Evolutionary conservation across 2,888 invertebrate species (phyloP), one percentile per base, ranked within the genome.

Genomic region (Schizaphis graminum): DNA sequence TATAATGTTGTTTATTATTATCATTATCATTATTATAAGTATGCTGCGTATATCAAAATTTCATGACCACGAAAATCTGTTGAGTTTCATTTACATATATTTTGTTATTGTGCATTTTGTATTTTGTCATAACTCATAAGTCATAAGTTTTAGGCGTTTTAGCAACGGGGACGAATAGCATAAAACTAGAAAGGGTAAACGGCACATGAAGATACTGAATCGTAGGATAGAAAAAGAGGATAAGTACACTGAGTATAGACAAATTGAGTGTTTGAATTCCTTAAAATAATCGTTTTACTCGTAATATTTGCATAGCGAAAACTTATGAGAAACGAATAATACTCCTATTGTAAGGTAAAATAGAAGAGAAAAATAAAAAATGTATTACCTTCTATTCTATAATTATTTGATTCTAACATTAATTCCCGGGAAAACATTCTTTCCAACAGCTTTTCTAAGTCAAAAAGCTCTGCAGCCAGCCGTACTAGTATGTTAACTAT

Each of bases 21-120:
- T 77, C 35, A n/a, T 67, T 61, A n/a, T 67, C n/a, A 67, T 67
- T 67, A 13, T 67, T 67, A 77, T 77, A 77, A 21, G 8, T 35
- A 77, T 21, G n/a, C 41, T 41, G 8, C 28, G 11, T 44, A 16
- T 53, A 85, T 94, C 89, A 7, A 91, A 91, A 94, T 87, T 67
- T 41, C 28, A 84, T 84, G 93, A 84, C 89, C 61, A 61, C 57
- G 41, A 85, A 93, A 57, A 93, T 35, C 56, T 44, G 77, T 53
- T 26, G 49, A 56, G 44, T 53, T 26, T 10, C 77, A 44, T 53
- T 16, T 53, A 7, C 44, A 47, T 93, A 88, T 77, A 77, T 77
- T 92, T 88, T 92, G 67, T 87, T 77, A 77, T 67, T 92, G 44
- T 35, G 47, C 28, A 1, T 35, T 26, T 11, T 10, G 35, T 44